Percentiles rank a stretch among this genome's conserved stretches.
phyloP scores from a whole-genome alignment of 2,888 invertebrate species.

The Nomada ferruginata region DNA sequence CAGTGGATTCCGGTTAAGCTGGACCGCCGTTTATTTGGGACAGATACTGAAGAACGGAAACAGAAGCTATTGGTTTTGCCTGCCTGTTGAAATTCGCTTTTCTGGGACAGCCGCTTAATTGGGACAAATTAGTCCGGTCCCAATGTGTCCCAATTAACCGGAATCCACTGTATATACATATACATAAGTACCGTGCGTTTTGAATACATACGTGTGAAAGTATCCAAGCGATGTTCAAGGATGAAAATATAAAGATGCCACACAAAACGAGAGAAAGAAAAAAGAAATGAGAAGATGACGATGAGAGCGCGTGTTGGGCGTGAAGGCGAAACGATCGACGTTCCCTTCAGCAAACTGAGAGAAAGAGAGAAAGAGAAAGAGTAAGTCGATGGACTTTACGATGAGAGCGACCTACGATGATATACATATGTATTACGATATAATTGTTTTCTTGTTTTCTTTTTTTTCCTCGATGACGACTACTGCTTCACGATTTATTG shows the following conservation, averaged over 20 bases:
- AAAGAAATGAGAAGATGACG: conserved; percentile 1
- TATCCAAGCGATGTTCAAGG: conserved; percentile 15
- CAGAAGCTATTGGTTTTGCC: too few species aligned
- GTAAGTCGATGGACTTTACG: conserved; percentile 33
- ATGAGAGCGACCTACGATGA: conserved; percentile 37
- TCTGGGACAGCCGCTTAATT: too few species aligned
- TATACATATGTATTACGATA: conserved; percentile 20
- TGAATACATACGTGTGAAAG: background rate
- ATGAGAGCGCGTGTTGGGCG: conserved; percentile 15
- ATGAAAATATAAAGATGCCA: conserved; percentile 23
- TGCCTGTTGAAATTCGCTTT: too few species aligned
- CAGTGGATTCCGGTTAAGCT: too few species aligned
- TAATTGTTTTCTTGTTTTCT: conserved; percentile 16
- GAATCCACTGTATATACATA: too few species aligned
- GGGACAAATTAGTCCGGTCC: too few species aligned
- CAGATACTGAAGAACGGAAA: too few species aligned
- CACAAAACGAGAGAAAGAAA: conserved; percentile 26
- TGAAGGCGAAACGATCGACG: conserved; percentile 12
- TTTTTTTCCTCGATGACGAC: conserved; percentile 37
- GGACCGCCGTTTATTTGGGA: too few species aligned
- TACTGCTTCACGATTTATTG: conserved; percentile 58
- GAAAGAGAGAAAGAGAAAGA: conserved; percentile 1
- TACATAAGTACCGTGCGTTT: too few species aligned
- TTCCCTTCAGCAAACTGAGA: conserved; percentile 29
- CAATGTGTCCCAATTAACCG: too few species aligned